Evolutionary conservation across 2,888 invertebrate genomes (phyloP).

Genomic region (Euplexia lucipara): DNA sequence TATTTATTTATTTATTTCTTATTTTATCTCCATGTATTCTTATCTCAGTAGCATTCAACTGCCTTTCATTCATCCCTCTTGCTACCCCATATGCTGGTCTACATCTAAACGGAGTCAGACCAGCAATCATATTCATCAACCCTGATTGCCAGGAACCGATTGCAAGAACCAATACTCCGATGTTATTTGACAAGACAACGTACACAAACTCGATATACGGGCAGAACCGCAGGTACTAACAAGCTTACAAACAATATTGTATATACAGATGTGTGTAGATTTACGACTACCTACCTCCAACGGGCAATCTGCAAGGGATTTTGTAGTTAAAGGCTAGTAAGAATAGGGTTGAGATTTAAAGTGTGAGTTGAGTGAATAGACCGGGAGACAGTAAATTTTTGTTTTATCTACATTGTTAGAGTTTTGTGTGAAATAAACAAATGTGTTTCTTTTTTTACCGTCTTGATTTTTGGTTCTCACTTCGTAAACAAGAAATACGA

Average conservation of each 20-base stretch:
- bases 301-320: constrained; percentile 5
- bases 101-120: too few relatives aligned
- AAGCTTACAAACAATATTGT: constrained; percentile 52
- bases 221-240: constrained; percentile 49
- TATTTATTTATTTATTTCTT: too few relatives aligned
- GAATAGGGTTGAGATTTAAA: constrained; percentile 15
- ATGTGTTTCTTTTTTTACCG: background rate
- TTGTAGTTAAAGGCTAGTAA: accelerated
- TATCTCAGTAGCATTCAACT: too few relatives aligned
- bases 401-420: constrained; percentile 1
- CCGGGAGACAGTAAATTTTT: constrained; percentile 6
- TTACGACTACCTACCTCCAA: background rate
- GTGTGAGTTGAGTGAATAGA: background rate
- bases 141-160: constrained; percentile 9
- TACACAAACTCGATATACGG: constrained; percentile 31
- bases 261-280: constrained; percentile 13
- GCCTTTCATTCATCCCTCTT: too few relatives aligned
- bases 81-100: too few relatives aligned
- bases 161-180: constrained; percentile 18
- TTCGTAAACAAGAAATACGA: background rate
- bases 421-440: constrained; percentile 1
- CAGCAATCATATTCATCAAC: background rate
- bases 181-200: constrained; percentile 39
- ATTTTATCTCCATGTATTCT: too few relatives aligned
- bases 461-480: background rate